Evolutionary conservation across 2,888 invertebrate genomes (phyloP).

Genomic region (Therioaphis trifolii): DNA sequence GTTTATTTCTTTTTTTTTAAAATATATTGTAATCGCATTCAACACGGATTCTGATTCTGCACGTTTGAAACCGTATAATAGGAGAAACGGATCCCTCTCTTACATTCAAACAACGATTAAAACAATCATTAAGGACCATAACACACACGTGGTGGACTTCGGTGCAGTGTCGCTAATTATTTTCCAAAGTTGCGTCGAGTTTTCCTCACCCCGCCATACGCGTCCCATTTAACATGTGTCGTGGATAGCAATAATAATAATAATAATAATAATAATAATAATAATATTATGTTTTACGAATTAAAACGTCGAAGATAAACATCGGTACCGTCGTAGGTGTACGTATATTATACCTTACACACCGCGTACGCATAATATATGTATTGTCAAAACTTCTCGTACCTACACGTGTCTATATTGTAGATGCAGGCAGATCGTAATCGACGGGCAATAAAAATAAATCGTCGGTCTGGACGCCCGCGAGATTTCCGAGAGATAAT

Average conservation of each 20-base stretch:
- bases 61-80: not conserved
- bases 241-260: not conserved
- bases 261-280: slow-evolving; percentile 14
- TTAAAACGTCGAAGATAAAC: slow-evolving; percentile 19
- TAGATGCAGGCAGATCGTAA: slow-evolving; percentile 39
- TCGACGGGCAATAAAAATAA: slow-evolving; percentile 55
- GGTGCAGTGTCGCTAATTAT: not conserved
- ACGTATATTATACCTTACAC: not conserved
- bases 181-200: slow-evolving; percentile 35
- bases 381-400: not conserved
- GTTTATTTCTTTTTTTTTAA: too few relatives aligned
- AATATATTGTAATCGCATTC: too few relatives aligned
- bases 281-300: slow-evolving; percentile 15
- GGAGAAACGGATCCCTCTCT: not conserved
- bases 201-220: not conserved
- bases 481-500: slow-evolving; percentile 10
- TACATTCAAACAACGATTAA: slow-evolving; percentile 51
- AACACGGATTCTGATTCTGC: not conserved
- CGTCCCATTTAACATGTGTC: not conserved
- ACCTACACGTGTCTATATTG: too few relatives aligned
- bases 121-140: slow-evolving; percentile 52
- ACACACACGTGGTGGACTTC: slow-evolving; percentile 34
- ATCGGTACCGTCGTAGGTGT: not conserved
- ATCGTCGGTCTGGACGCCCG: slow-evolving; percentile 49
- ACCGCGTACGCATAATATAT: not conserved